phyloP scores from a whole-genome alignment of 2,797 vertebrate species.

The Octomys mimax region DNA sequence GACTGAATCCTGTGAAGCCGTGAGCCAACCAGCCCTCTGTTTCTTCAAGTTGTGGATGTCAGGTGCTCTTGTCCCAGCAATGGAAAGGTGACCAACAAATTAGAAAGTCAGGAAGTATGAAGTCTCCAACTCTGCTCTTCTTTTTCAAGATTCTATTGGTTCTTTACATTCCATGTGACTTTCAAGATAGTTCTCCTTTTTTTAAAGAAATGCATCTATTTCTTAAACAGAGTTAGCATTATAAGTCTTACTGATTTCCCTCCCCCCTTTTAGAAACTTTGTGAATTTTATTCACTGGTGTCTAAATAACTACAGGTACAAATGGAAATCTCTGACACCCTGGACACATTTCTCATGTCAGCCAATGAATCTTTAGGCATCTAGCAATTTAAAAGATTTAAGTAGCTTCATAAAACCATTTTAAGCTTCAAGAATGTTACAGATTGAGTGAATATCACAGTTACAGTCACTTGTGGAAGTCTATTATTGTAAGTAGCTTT shows the following conservation, averaged over 20 bases:
- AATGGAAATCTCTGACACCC: slow-evolving; percentile 26
- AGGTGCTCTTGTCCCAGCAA: not conserved
- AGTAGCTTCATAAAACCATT: slow-evolving; percentile 37
- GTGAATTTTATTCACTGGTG: not conserved
- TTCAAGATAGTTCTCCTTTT: not conserved
- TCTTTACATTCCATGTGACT: not conserved
- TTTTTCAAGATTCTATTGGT: not conserved
- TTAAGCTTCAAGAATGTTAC: not conserved
- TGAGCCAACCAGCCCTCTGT: not conserved
- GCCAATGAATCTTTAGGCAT: not conserved
- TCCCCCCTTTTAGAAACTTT: not conserved
- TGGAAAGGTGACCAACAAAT: not conserved
- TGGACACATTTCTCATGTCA: slow-evolving; percentile 30
- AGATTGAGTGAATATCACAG: not conserved
- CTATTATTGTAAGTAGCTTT: slow-evolving; percentile 12
- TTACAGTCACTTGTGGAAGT: slow-evolving; percentile 19
- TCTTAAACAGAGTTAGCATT: slow-evolving; percentile 4
- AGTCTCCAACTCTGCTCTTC: not conserved
- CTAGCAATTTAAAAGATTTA: not conserved
- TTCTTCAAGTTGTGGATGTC: not conserved
- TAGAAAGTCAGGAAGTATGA: not conserved
- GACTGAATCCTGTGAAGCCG: not conserved
- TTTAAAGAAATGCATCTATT: not conserved
- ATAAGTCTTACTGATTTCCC: not conserved
- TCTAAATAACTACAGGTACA: slow-evolving; percentile 15